Base-by-base conservation (phyloP, 2,113 vertebrate species). In the Dascyllus trimaculatus region DNA sequence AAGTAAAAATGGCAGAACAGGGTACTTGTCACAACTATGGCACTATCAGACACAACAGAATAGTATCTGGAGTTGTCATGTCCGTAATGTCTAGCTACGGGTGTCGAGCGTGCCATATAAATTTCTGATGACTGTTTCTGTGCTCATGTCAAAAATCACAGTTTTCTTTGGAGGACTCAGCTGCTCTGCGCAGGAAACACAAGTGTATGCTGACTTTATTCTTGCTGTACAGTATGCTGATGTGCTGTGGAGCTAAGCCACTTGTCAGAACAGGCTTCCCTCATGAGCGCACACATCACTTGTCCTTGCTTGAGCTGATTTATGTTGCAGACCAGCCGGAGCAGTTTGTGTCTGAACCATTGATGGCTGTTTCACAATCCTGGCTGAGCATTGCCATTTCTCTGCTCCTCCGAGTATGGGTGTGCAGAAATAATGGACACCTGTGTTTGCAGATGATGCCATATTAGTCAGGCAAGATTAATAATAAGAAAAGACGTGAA, bases 241-340 rank as follows among this genome's bases (percentile, higher is more conserved):
- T 22, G 4, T 18, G 32, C n/a, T 26, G 3, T 14, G 22, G 22
- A 69, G 52, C 9, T 2, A 32, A 18, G 29, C 40, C 46, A 52
- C 18, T 52, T 61, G 57, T 72, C 70, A 72, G 40, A 61, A 61
- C 15, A 61, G 24, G 49, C 21, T 3, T 62, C 43, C 17, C 61
- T 6, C 21, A 49, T 6, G 25, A 29, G 62, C 14, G 18, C 21
- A 14, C 1, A 14, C 24, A 13, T 24, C 21, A 5, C 22, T 54
- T 24, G 25, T 25, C 24, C 19, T 18, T 21, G 18, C 68, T 17
- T 49, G 54, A 48, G 38, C 2, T 71, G 54, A 52, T 29, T 17
- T 13, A 1, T 54, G 21, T 38, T 49, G 45, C 48, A 35, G n/a
- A 10, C 51, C 35, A 26, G 7, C 14, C 5, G 63, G 26, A 18